Evolutionary conservation across 2,888 invertebrate species (phyloP).

Genomic region (Himalopsyche kuldschensis): DNA sequence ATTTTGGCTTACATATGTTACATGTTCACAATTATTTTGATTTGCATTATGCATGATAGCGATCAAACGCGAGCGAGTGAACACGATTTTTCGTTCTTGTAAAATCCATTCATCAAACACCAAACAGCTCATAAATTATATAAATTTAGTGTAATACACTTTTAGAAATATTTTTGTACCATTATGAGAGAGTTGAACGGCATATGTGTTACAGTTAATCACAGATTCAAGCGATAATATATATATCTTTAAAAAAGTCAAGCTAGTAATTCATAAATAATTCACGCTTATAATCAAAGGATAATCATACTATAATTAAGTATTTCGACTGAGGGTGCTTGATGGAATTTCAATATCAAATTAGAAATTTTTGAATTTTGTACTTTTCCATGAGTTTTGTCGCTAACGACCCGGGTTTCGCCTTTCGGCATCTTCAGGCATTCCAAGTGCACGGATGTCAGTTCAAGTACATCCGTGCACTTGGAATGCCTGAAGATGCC

Average conservation of each 20-base stretch:
- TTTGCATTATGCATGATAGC: neutral
- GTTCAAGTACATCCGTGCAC: no score
- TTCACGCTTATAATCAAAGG: no score
- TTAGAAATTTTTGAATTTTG: no score
- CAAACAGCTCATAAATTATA: neutral
- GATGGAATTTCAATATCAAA: no score
- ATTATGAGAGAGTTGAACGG: neutral
- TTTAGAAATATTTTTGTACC: neutral
- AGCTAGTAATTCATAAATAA: neutral
- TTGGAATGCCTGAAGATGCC: no score
- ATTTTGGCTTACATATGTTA: neutral
- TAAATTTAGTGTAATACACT: neutral
- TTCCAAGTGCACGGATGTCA: no score
- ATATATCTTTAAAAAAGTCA: neutral
- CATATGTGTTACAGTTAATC: neutral
- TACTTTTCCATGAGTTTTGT: no score
- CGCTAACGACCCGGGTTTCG: no score
- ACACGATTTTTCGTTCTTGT: neutral
- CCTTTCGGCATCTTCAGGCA: no score
- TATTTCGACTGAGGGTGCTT: no score
- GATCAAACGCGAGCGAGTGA: neutral
- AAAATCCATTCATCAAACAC: neutral
- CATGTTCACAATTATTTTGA: neutral
- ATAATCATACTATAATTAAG: no score
- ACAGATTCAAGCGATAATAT: neutral